These are phyloP conservation scores for Clistopyga incitator DNA, from an alignment of 2,888 invertebrate genomes.

Conservation along the genomic window DNA sequence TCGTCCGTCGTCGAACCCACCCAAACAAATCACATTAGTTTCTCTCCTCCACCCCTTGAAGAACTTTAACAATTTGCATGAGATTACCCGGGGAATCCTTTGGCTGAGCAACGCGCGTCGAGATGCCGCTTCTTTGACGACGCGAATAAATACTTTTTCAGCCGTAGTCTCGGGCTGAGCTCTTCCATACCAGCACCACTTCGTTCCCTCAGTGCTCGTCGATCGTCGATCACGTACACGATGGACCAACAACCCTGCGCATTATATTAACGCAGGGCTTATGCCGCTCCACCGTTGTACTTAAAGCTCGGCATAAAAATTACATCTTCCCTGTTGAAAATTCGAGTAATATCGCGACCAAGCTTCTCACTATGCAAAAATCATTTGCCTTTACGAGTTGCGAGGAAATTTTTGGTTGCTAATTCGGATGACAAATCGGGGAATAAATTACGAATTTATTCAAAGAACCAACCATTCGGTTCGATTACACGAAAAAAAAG, in stretches of 20 bases:
- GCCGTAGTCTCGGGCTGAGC: constrained; percentile 53
- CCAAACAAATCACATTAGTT: constrained; percentile 78
- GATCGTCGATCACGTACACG: constrained; percentile 43
- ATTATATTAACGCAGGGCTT: constrained; percentile 18
- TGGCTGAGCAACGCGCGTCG: constrained; percentile 59
- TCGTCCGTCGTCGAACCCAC: constrained; percentile 72
- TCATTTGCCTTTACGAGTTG: not conserved
- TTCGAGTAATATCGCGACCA: not conserved
- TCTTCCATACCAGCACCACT: constrained; percentile 60
- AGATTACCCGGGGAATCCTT: constrained; percentile 74
- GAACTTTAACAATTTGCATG: constrained; percentile 82
- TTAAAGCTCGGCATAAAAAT: constrained; percentile 39
- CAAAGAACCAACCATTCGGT: not conserved
- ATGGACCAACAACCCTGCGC: constrained; percentile 10
- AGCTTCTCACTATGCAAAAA: not conserved
- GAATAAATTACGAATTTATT: not conserved
- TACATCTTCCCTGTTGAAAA: constrained; percentile 7
- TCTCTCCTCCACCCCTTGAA: constrained; percentile 74
- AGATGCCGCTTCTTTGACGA: constrained; percentile 66
- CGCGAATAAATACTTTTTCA: constrained; percentile 76
- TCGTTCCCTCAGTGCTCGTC: constrained; percentile 54
- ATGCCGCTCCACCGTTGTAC: constrained; percentile 5
- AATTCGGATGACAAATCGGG: not conserved
- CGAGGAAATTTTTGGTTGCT: not conserved
- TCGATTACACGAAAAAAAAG: not conserved